Percentiles rank a stretch among this genome's conserved stretches.
phyloP scores from a whole-genome alignment of 2,113 vertebrate species.

The Chrysemys picta region DNA sequence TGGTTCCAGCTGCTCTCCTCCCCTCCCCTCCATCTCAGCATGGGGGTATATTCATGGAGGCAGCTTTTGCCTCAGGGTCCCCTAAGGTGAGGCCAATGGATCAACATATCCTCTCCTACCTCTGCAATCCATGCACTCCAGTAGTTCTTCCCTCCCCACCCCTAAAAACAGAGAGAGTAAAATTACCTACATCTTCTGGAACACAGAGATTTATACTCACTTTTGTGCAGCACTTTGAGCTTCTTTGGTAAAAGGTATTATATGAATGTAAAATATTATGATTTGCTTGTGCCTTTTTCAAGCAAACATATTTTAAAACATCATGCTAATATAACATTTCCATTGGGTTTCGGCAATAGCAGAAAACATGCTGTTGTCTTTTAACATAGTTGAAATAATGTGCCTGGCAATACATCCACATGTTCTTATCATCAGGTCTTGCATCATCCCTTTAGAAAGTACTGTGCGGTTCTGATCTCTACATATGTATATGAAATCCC shows the following conservation, averaged over 20 bases:
- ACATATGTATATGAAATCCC: neutral
- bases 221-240: neutral
- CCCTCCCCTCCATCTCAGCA: neutral
- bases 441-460: neutral
- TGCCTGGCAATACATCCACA: neutral
- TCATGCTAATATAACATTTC: neutral
- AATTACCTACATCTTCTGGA: neutral
- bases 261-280: no score
- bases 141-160: neutral
- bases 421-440: neutral
- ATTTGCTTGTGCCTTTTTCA: neutral
- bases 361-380: neutral
- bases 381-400: neutral
- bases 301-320: neutral
- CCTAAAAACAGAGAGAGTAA: neutral
- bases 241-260: neutral
- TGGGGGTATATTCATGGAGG: neutral
- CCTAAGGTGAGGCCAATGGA: neutral
- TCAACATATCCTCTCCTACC: neutral
- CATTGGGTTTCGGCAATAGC: neutral
- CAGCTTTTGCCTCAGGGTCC: neutral
- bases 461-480: neutral
- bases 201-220: neutral
- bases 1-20: neutral
- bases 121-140: neutral